Evolutionary conservation across 2,113 vertebrate genomes (phyloP), one percentile per base, ranked within the genome.

Genomic region (Ellobius talpinus): DNA sequence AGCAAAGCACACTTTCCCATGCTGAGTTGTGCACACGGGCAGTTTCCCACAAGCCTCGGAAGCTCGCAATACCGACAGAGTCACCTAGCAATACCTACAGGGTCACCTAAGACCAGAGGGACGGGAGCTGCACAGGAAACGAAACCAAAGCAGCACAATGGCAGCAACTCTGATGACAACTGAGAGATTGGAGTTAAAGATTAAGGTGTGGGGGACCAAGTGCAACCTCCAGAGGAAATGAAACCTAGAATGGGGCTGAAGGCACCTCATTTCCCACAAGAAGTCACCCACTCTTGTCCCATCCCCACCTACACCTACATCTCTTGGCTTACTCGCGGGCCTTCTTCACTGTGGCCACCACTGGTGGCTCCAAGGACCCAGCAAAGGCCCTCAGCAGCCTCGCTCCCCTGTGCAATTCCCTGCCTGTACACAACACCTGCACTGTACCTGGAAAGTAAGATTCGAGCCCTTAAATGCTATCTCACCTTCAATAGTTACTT

Each of bases 211-310:
- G 23, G 79, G 89, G 90, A 61, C 87, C 1, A 70, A 94, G 23
- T 31, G 73, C 31, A 79, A 98, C 94, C 92, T 97, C 42, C 45
- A 61, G 52, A 97, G 96, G 96, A 98, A 98, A 93, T 73, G 63
- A 95, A 98, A 79, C 82, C 96, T 78, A 7, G 52, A 72, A 47
- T 5, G 1, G 36, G 4, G 26, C 89, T 88, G 87, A 98, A 97
- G 89, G 78, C 4, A 47, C 82, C 94, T 89, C 96, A 93, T 92
- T 92, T 94, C 87, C 90, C 77, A 81, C 52, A 72, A 36, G 65
- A 96, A 96, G 82, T 86, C 94, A 92, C 90, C 86, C 70, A 66
- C 79, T 92, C 92, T 74, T 17, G 78, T 23, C 87, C 63, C 66
- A 45, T 8, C 50, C 73, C 89, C 96, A 87, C 0, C 9, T 78